A percentile compares a stretch with the other conserved stretches of the same genome.
Conservation (phyloP, 1,140 invertebrate genomes). For the Acromyrmex charruanus region DNA sequence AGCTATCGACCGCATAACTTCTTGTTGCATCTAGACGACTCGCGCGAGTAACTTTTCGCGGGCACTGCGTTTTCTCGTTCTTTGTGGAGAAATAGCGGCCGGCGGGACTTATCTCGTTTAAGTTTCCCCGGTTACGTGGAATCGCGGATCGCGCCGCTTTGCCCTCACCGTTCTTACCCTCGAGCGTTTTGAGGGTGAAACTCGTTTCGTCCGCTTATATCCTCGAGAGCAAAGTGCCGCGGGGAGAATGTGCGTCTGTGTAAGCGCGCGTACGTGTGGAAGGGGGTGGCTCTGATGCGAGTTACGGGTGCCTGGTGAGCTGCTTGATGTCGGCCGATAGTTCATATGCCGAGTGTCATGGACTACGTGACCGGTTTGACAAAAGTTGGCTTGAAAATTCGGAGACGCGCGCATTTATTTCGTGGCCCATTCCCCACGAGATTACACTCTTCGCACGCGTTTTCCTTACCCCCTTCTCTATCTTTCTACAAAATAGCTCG, state of each 20-base stretch:
- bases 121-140: slow-evolving; percentile 58
- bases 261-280: background rate
- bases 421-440: slow-evolving; percentile 67
- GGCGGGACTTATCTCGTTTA: slow-evolving; percentile 57
- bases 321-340: slow-evolving; percentile 78
- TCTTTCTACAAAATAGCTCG: slow-evolving; percentile 30
- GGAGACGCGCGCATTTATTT: slow-evolving; percentile 79
- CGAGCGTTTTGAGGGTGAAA: slow-evolving; percentile 54
- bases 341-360: slow-evolving; percentile 79
- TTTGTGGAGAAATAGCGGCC: slow-evolving; percentile 44
- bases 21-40: background rate
- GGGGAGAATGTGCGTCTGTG: slow-evolving; percentile 3
- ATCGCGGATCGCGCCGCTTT: slow-evolving; percentile 56
- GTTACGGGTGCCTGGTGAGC: slow-evolving; percentile 64
- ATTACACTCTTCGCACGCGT: slow-evolving; percentile 70
- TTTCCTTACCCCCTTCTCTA: slow-evolving; percentile 11
- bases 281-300: slow-evolving; percentile 44
- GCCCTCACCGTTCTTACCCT: slow-evolving; percentile 51
- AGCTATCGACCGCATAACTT: slow-evolving; percentile 20
- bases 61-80: slow-evolving; percentile 30
- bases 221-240: slow-evolving; percentile 69
- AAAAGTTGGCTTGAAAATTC: slow-evolving; percentile 77
- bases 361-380: slow-evolving; percentile 76
- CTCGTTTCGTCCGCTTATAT: slow-evolving; percentile 70
- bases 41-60: slow-evolving; percentile 40